Base-by-base conservation (phyloP, 2,797 vertebrate species). In the Garrulus glandarius region DNA sequence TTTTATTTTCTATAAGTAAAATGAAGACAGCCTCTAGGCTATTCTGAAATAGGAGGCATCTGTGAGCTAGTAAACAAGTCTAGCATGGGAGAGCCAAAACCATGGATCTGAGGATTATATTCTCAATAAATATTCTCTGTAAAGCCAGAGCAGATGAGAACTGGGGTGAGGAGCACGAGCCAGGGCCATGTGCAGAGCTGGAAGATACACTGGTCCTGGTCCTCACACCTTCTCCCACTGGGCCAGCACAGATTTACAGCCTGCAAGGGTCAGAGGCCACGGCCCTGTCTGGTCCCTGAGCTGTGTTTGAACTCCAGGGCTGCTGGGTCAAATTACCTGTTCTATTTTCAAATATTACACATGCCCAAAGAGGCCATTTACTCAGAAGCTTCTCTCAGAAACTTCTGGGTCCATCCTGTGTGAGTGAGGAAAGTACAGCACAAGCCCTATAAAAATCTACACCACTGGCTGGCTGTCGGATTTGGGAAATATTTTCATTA, bases 161-260 rank as follows among this genome's bases (percentile, higher is more conserved):
- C 1, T 18, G 22, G 27, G 22, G 4, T 26, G n/a, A 53, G 56
- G 50, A 76, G n/a, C 41, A 60, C 14, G 13, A 78, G n/a, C 15
- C 29, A 5, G 2, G 1, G 0, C 0, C 8, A 4, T 0, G 10
- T 9, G 26, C 27, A 50, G 64, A 67, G 41, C 22, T 64, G 57
- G 32, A 22, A 8, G 4, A 9, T n/a, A 19, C 3, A 1, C 21
- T 7, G 12, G 14, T 6, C 26, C 43, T 2, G 4, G 2, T 9
- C 21, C 41, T 50, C 13, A 1, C 15, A 13, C 11, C 21, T 43
- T 36, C 41, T 70, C 15, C 53, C 4, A 2, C 1, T 3, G 1
- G 4, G 41, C 52, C 50, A 84, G 49, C 39, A 19, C 10, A 47
- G 49, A 29, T 59, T 55, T 46, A 15, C 9, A 71, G 39, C 39